Evolutionary conservation across 2,888 invertebrate genomes (phyloP).

Genomic region (Rhagium mordax): DNA sequence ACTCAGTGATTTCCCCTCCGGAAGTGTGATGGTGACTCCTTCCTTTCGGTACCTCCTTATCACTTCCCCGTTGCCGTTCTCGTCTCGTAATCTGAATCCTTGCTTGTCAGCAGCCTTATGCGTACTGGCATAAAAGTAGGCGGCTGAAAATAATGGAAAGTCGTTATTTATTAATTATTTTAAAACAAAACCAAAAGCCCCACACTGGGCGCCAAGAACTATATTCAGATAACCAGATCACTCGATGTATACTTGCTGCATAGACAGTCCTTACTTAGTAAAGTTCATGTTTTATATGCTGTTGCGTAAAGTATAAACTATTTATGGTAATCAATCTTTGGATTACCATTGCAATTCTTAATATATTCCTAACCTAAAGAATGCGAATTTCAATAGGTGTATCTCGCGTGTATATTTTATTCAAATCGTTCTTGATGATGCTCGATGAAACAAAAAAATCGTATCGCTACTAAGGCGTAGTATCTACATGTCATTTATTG

Average conservation of each 20-base stretch:
- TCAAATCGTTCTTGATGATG: neutral
- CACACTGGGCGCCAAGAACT: too few species aligned
- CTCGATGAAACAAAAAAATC: neutral
- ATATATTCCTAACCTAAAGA: too few species aligned
- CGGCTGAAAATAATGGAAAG: conserved; percentile 75
- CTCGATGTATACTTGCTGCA: too few species aligned
- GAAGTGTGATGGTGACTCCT: conserved; percentile 87
- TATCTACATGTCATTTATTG: neutral
- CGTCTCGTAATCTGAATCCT: conserved; percentile 86
- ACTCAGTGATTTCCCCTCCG: conserved; percentile 87
- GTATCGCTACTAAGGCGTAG: neutral
- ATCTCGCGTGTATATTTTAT: neutral
- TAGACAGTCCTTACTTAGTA: too few species aligned
- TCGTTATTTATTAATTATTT: neutral
- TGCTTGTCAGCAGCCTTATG: conserved; percentile 78
- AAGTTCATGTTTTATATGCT: too few species aligned
- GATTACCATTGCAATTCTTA: too few species aligned
- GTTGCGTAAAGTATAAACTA: neutral
- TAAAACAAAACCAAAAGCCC: too few species aligned
- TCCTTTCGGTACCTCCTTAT: conserved; percentile 86
- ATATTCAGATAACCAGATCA: too few species aligned
- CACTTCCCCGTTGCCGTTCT: conserved; percentile 85
- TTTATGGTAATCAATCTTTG: neutral
- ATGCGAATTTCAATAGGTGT: too few species aligned
- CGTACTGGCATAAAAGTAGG: conserved; percentile 91